phyloP scores from a whole-genome alignment of 2,797 vertebrate genomes.

The Hoplostethus mediterraneus region DNA sequence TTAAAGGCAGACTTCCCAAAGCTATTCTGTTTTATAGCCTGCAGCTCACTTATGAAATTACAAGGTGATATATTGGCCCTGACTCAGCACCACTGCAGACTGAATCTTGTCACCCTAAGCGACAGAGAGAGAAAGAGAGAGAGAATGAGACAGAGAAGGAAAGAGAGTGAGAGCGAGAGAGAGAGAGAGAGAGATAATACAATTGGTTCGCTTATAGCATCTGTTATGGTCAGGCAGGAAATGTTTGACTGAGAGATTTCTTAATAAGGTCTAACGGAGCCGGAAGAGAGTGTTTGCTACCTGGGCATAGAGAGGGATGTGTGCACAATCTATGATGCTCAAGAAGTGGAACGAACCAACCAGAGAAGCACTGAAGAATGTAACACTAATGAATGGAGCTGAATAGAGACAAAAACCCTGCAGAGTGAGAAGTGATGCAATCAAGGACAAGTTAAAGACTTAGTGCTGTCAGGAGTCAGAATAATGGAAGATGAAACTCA shows the following conservation, averaged over 20 bases:
- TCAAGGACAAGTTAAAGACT: background rate
- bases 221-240: conserved; percentile 27
- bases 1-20: conserved; percentile 22
- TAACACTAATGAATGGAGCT: conserved; percentile 4
- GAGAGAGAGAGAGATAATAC: background rate
- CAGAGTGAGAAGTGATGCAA: background rate
- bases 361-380: conserved; percentile 29
- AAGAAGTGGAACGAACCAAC: conserved; percentile 22
- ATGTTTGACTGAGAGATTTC: conserved; percentile 43
- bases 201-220: background rate
- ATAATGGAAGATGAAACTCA: background rate
- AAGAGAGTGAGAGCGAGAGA: background rate
- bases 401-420: background rate
- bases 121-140: background rate
- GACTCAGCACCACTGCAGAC: conserved; percentile 23
- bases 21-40: conserved; percentile 1
- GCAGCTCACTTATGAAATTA: conserved; percentile 24
- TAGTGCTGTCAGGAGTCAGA: background rate
- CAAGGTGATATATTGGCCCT: conserved; percentile 13
- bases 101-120: background rate
- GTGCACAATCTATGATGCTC: conserved; percentile 44
- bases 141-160: conserved; percentile 2
- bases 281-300: conserved; percentile 40
- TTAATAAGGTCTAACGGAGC: conserved; percentile 47
- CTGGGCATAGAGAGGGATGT: background rate